Base-by-base conservation (phyloP, 2,113 vertebrate species). In the Megaceryle torquata region DNA sequence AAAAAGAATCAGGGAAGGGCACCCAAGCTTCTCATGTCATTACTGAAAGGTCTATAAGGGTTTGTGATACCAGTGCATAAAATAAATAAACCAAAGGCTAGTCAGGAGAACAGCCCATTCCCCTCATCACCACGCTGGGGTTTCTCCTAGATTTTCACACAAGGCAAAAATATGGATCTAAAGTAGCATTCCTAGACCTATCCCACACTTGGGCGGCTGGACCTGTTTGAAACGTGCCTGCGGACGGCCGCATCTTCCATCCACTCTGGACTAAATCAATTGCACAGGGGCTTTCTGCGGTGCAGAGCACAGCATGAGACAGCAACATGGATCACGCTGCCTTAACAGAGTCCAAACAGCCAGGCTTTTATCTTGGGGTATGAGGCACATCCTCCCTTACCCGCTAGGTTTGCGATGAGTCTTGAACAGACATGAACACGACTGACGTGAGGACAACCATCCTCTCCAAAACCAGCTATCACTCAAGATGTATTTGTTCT, bases 361-460 rank as follows among this genome's bases (percentile, higher is more conserved):
- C 48, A 53, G 56, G 37, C 16, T 59, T 91, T 78, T 44, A 67
- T 17, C 88, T 57, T 33, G 7, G 59, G 61, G 51, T 33, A 63
- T 1, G 5, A 74, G 0, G 10, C 44, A 15, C 50, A 24, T 37
- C 44, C 24, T 21, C 22, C 56, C 9, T 6, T 20, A 68, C 53
- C 29, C 28, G 20, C 51, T 14, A 25, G 22, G 21, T 22, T 37
- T 70, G 39, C 29, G 57, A 44, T 1, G 33, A 46, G 57, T 51
- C 59, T 43, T 3, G 2, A 53, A 18, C 13, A 53, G 37, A 6
- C 8, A 51, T 0, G 10, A 56, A 44, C 6, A 21, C 0, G 0
- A 46, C 14, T 4, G 79, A 85, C 0, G 9, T 25, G 46, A n/a
- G 28, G n/a, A 90, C 61, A n/a, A 18, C 29, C 37, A 57, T 5